Evolutionary conservation across 2,888 invertebrate genomes (phyloP), one percentile per base, ranked within the genome.

Genomic region (Eristalis intricaria): DNA sequence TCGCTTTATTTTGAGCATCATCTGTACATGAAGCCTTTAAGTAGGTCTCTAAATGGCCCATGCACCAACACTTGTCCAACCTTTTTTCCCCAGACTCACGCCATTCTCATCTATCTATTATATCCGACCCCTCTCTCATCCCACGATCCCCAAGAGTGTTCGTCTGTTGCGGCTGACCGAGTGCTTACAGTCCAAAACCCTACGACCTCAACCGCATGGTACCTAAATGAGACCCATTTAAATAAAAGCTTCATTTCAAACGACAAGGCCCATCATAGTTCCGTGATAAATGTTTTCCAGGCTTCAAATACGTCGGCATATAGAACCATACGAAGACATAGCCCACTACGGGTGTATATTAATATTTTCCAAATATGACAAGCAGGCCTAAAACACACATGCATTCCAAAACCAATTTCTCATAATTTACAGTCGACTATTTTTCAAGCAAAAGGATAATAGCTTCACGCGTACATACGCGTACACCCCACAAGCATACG

Each of bases 391-490:
- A n/a, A 38, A 60, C 35, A 13, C 29, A 81, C 68, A 70, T 61
- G 56, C 74, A 74, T 87, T 70, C 40, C 56, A 75, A 80, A 83
- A 73, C 70, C 87, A 79, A 87, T 87, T 87, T 79, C 76, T 87
- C 87, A 87, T 79, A 87, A 83, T 87, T 87, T 87, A 87, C 66
- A 79, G 83, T 71, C 70, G 83, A 71, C 79, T 65, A 87, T 87
- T 87, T 79, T 68, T 79, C 76, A 84, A 77, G 26, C 60, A 60
- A 79, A 87, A 83, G 68, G 75, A 58, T 75, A 82, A 77, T 86
- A 82, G 63, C 81, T 82, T 86, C 82, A 77, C 85, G 68, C 63
- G 32, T 60, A 43, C 40, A 32, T 64, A 75, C 38, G 32, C 15
- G n/a, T n/a, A n/a, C n/a, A n/a, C 19, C 35, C 19, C 22, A 19